Percentiles rank a stretch among this genome's conserved stretches.
Conservation (phyloP, 1,140 invertebrate genomes). For the Parapsyche elsis region DNA sequence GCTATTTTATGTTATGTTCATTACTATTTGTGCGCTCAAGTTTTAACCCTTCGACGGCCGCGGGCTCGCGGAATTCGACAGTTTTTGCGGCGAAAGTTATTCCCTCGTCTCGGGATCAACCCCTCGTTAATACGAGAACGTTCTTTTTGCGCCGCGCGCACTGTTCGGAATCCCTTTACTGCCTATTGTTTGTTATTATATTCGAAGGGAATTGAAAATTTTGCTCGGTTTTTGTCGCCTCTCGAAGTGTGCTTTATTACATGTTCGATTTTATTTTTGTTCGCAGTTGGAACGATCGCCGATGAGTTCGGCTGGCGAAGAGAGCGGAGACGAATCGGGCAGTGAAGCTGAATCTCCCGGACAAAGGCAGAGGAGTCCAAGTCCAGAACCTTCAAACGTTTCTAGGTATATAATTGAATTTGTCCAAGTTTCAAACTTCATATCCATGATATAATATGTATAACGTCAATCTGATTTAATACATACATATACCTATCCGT, state of each 20-base stretch:
- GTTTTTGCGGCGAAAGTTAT: not conserved
- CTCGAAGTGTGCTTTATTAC: not conserved
- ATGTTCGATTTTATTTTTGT: conserved; percentile 35
- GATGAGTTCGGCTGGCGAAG: conserved; percentile 63
- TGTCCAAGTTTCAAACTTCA: not conserved
- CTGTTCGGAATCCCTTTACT: conserved; percentile 8
- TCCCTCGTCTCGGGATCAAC: not conserved
- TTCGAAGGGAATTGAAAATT: conserved; percentile 8
- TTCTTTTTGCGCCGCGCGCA: not conserved
- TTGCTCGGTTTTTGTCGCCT: not conserved
- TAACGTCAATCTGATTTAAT: not conserved
- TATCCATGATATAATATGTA: no score
- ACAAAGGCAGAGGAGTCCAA: conserved; percentile 58
- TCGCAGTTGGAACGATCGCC: conserved; percentile 56
- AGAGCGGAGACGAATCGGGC: conserved; percentile 66
- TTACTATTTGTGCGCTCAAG: conserved; percentile 24
- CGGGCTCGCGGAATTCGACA: not conserved
- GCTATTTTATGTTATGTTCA: conserved; percentile 20
- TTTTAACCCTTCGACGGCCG: not conserved
- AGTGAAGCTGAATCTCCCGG: conserved; percentile 65
- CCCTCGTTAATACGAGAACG: not conserved
- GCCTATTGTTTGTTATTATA: conserved; percentile 29
- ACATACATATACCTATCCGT: not conserved
- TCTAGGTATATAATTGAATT: conserved; percentile 32
- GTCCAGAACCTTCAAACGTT: conserved; percentile 42